Evolutionary conservation across 2,888 invertebrate species (phyloP).

Genomic region (Hydraecia micacea): DNA sequence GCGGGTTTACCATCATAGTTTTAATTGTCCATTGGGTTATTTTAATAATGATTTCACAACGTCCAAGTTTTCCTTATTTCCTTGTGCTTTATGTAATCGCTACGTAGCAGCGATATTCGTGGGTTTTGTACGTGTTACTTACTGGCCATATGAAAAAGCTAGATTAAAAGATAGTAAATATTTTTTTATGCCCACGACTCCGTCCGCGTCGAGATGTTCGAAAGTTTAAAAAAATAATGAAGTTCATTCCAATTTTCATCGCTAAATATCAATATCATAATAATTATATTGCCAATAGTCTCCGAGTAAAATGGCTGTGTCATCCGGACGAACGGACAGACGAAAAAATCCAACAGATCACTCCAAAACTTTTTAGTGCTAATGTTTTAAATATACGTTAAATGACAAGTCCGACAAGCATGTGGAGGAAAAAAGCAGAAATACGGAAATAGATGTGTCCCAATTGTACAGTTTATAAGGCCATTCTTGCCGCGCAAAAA

Average conservation of each 20-base stretch:
- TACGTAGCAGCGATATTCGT: not conserved
- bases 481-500: not conserved
- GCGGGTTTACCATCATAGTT: constrained; percentile 27
- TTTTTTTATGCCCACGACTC: not conserved
- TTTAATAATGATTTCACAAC: constrained; percentile 30
- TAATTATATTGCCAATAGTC: too few relatives aligned
- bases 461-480: constrained; percentile 65
- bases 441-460: constrained; percentile 76
- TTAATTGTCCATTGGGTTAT: constrained; percentile 33
- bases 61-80: constrained; percentile 37
- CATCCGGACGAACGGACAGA: not conserved
- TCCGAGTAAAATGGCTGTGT: too few relatives aligned
- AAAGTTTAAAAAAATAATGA: not conserved
- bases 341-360: not conserved
- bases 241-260: not conserved
- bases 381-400: not conserved
- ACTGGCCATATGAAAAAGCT: not conserved
- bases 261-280: not conserved
- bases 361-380: not conserved
- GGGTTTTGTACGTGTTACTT: not conserved
- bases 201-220: not conserved
- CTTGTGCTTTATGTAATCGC: constrained; percentile 23
- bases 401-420: constrained; percentile 96
- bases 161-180: not conserved
- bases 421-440: constrained; percentile 91